Evolutionary conservation across 2,113 vertebrate genomes (phyloP).

Genomic region (Fukomys damarensis): DNA sequence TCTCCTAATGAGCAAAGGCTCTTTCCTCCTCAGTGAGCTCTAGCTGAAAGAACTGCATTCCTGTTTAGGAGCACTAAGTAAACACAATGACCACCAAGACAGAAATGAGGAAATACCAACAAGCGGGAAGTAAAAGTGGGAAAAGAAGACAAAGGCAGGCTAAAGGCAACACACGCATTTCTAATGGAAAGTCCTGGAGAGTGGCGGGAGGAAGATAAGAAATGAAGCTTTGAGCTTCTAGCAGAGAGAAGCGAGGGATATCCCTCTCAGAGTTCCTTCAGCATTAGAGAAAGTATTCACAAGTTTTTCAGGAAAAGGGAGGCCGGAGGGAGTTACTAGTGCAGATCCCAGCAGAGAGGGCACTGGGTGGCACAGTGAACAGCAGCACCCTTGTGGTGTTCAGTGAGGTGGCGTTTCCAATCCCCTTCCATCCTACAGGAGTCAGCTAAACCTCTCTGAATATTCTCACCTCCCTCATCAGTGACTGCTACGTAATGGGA

Average conservation of each 20-base stretch:
- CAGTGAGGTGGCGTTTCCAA: background rate
- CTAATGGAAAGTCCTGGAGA: background rate
- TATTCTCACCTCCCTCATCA: background rate
- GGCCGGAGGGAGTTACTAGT: no score
- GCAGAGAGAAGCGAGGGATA: background rate
- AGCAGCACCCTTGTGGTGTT: background rate
- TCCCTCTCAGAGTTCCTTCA: no score
- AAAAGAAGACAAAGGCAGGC: background rate
- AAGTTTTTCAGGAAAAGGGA: background rate
- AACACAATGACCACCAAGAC: background rate
- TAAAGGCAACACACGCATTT: background rate
- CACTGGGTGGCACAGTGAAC: background rate
- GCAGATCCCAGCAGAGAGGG: background rate
- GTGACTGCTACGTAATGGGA: background rate
- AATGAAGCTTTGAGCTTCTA: no score
- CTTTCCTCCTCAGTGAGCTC: background rate
- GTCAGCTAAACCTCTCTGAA: background rate
- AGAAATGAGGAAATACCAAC: background rate
- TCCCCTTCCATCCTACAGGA: background rate
- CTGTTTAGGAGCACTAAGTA: background rate
- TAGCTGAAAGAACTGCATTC: background rate
- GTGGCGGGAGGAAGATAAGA: background rate
- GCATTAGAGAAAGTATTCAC: accelerated
- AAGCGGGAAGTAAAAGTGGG: background rate
- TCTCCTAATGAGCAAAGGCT: background rate